Conservation (phyloP, 2,797 vertebrate species). For the Cyprinella venusta region DNA sequence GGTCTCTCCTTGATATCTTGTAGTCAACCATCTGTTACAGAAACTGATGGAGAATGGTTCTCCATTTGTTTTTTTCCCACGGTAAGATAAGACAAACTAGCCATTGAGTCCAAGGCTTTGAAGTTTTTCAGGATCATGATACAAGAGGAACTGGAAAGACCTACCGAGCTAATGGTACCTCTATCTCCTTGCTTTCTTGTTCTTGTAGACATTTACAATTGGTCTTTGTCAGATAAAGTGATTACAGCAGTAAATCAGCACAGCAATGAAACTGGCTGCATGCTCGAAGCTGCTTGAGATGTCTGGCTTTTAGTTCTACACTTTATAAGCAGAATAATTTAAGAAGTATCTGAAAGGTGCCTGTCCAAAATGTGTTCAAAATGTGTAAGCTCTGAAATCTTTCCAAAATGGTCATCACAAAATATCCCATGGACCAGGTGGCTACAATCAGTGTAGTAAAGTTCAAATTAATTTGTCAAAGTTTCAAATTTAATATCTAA, state of each 20-base stretch:
- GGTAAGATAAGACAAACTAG: slow-evolving; percentile 60
- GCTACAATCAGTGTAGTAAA: background rate
- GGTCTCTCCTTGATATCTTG: slow-evolving; percentile 38
- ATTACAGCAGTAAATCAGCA: slow-evolving; percentile 24
- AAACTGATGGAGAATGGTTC: slow-evolving; percentile 69
- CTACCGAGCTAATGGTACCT: slow-evolving; percentile 44
- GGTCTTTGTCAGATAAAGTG: slow-evolving; percentile 28
- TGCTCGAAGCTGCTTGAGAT: background rate
- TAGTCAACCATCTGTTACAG: slow-evolving; percentile 53
- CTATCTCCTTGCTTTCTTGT: slow-evolving; percentile 27
- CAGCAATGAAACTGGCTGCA: background rate
- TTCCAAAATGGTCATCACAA: background rate
- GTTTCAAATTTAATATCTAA: background rate
- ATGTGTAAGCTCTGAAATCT: background rate
- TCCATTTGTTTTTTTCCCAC: slow-evolving; percentile 70
- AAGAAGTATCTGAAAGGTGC: background rate
- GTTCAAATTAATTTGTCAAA: background rate
- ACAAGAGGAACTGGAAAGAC: slow-evolving; percentile 60
- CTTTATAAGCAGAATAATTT: background rate
- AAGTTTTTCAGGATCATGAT: slow-evolving; percentile 61
- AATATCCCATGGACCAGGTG: background rate
- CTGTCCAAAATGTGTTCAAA: background rate
- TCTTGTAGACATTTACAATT: slow-evolving; percentile 26
- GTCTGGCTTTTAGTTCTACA: slow-evolving; percentile 1
- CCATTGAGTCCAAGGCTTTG: slow-evolving; percentile 53